Conservation (phyloP, 2,888 invertebrate genomes). For the Athripsodes cinereus region DNA sequence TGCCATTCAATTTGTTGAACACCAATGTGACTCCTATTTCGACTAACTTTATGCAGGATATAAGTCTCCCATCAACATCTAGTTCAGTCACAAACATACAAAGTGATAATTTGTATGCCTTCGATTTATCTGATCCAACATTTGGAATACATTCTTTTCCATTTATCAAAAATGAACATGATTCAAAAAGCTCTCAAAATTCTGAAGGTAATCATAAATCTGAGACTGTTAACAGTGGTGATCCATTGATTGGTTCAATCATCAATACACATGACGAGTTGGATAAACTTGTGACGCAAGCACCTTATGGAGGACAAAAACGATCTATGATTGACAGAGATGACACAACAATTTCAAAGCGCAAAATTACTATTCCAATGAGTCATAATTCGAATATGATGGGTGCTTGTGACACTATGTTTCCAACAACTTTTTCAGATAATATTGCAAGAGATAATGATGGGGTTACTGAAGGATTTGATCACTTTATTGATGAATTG, state of each 20-base stretch:
- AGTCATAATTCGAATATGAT: background rate
- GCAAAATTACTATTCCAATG: background rate
- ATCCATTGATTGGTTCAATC: background rate
- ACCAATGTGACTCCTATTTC: no score
- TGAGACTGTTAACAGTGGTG: background rate
- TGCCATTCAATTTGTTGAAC: no score
- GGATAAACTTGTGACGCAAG: background rate
- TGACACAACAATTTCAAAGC: background rate
- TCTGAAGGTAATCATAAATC: background rate
- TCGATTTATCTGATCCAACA: no score
- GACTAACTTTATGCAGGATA: no score
- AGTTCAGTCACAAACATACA: no score
- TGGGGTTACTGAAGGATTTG: constrained; percentile 7
- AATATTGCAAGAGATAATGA: background rate
- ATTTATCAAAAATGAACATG: no score
- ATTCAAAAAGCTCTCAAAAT: background rate
- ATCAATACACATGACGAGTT: background rate
- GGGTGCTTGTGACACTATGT: background rate
- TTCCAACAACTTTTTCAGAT: background rate
- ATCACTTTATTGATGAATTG: constrained; percentile 21
- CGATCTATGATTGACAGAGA: background rate
- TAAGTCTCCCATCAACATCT: no score
- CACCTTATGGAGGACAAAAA: background rate
- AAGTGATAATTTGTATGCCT: no score
- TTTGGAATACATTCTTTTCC: no score